A percentile compares a stretch with the other conserved stretches of the same genome.
Evolutionary conservation across 2,113 vertebrate species (phyloP).

Genomic region (Stictonetta naevosa): DNA sequence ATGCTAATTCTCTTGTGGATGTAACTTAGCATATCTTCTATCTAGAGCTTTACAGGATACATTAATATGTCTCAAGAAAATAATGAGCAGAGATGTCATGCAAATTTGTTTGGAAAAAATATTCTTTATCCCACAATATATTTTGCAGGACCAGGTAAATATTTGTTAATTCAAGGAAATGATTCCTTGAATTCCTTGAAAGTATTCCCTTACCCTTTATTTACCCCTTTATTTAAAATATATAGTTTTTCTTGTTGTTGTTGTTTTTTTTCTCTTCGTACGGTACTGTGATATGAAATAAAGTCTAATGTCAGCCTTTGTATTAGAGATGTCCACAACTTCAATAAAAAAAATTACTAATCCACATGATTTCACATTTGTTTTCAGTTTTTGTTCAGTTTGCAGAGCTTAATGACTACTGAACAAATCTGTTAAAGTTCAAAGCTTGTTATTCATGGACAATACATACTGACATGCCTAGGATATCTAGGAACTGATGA

Average conservation of each 20-base stretch:
- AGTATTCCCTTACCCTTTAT: not conserved
- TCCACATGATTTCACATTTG: not conserved
- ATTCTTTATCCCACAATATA: not conserved
- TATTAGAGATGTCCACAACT: not conserved
- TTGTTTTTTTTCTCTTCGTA: not conserved
- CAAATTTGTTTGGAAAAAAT: not conserved
- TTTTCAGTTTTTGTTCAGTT: not conserved
- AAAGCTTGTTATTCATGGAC: not conserved
- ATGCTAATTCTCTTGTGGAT: not conserved
- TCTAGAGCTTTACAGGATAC: not conserved
- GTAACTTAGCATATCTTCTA: not conserved
- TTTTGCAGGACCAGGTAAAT: not conserved
- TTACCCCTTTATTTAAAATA: not conserved
- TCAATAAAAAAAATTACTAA: not conserved
- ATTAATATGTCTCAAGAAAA: not conserved
- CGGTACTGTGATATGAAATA: not conserved
- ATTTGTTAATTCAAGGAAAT: not conserved
- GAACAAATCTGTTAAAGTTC: not conserved
- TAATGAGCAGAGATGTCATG: not conserved
- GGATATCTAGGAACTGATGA: not conserved
- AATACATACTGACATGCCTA: fast-evolving
- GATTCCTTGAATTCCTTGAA: too few species aligned
- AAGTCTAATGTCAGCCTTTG: not conserved
- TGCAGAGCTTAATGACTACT: not conserved
- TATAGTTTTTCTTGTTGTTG: too few species aligned